Base-by-base conservation (phyloP, 2,888 invertebrate genomes). In the Ashinkailepas kermadecensis region DNA sequence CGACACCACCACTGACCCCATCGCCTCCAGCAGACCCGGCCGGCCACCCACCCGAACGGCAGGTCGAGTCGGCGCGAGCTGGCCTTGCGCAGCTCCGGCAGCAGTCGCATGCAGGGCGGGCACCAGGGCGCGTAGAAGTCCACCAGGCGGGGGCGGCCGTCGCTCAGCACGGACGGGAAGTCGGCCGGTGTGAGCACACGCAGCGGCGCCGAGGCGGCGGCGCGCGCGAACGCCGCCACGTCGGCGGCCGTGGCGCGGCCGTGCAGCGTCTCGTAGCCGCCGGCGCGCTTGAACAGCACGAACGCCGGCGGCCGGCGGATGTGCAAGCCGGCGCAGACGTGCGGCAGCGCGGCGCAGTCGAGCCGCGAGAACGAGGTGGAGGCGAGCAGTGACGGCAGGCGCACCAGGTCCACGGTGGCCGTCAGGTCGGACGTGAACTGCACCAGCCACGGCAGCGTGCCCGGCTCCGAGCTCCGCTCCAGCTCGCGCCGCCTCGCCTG, bases 101-200 rank as follows among this genome's bases (percentile, higher is more conserved):
- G 88, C 84, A 93, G 88, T 82, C 90, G 89, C 87, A 92, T 90
- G 86, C 93, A 94, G 0, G 93, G 93, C 10, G 93, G 93, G 87
- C 93, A 94, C 92, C 93, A 93, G 85, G 93, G 93, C 0, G 93
- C 92, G 87, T 92, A 93, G 89, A 93, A 93, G 86, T 93, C 93
- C 57, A 94, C 89, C 85, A 93, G 91, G 92, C 92, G 93, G 13
- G 83, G 82, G 1, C 81, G 80, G 3, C 84, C 84, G 78, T 84
- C 83, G 10, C 80, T 80, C 13, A 85, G 81, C 18, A 83, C 83
- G 12, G 81, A 80, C 1, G 88, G 87, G 84, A 92, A 90, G 85
- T 93, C 92, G 0, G 90, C 89, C 0, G 90, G 90, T 0, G 91
- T 91, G 21, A 93, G 86, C 1, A 92, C 90, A 85, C 91, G 91